Percentiles rank a stretch among this genome's conserved stretches.
Conservation (phyloP, 2,888 invertebrate genomes). For the Keiferia lycopersicella region DNA sequence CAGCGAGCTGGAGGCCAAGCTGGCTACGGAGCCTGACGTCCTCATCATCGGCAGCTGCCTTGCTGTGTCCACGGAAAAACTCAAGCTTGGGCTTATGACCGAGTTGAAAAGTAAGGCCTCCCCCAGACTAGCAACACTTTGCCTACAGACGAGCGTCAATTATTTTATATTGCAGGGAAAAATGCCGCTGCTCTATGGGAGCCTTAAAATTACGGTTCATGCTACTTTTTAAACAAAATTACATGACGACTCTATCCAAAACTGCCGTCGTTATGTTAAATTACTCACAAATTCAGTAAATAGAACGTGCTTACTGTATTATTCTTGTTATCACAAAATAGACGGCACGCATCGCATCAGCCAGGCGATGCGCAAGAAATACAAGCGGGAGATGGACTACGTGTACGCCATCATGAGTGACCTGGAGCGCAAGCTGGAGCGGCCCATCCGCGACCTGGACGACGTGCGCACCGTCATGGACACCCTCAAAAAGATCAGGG, state of each 20-base stretch:
- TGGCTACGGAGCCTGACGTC: slow-evolving; percentile 87
- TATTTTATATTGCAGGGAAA: no score
- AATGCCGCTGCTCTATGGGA: no score
- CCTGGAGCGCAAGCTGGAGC: slow-evolving; percentile 93
- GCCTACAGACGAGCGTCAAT: no score
- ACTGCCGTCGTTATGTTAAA: no score
- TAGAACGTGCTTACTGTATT: no score
- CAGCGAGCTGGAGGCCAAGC: slow-evolving; percentile 87
- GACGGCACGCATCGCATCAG: slow-evolving; percentile 90
- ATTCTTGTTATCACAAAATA: no score
- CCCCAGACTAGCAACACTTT: no score
- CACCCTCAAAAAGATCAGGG: slow-evolving; percentile 94
- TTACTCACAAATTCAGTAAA: no score
- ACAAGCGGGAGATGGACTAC: slow-evolving; percentile 95
- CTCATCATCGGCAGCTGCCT: slow-evolving; percentile 87
- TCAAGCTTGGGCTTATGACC: slow-evolving; percentile 92
- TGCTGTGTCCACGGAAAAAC: slow-evolving; percentile 89
- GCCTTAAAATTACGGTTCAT: no score
- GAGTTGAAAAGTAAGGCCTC: slow-evolving; percentile 89
- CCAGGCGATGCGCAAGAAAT: slow-evolving; percentile 93
- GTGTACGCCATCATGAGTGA: slow-evolving; percentile 96
- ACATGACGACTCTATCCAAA: no score
- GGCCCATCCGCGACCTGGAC: slow-evolving; percentile 94
- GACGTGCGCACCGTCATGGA: slow-evolving; percentile 97
- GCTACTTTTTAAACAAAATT: no score